Percentiles rank a stretch among this genome's conserved stretches.
phyloP scores from a whole-genome alignment of 92 coral and sea anemone genomes.

The Epizoanthus rinbou region DNA sequence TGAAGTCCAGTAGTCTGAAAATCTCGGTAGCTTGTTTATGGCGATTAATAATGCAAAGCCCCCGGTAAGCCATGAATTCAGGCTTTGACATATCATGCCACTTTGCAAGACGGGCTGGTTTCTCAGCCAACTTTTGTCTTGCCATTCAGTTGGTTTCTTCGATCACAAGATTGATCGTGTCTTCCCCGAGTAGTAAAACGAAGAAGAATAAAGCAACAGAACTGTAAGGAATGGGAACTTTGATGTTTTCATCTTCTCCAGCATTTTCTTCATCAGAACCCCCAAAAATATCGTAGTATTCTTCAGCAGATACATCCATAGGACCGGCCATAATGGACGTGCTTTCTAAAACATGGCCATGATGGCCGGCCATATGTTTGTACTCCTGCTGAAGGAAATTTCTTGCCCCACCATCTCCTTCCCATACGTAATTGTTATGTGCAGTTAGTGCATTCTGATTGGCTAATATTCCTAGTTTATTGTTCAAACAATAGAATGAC shows the following conservation, averaged over 20 bases:
- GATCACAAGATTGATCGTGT: background rate
- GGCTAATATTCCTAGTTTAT: background rate
- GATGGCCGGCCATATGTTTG: background rate
- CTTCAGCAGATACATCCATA: background rate
- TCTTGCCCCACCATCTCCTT: background rate
- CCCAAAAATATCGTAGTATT: background rate
- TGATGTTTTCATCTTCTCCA: background rate
- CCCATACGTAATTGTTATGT: background rate
- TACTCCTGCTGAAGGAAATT: background rate
- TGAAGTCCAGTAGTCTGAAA: background rate
- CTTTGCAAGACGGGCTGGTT: background rate
- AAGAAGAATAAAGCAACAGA: background rate
- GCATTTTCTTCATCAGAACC: background rate
- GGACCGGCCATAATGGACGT: background rate
- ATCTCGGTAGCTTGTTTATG: background rate
- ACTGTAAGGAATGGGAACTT: background rate
- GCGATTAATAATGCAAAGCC: background rate
- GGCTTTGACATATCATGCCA: too few species aligned
- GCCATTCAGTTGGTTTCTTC: background rate
- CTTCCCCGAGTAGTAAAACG: background rate
- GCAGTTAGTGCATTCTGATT: conserved; percentile 21
- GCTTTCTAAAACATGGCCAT: background rate
- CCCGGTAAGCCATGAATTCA: background rate
- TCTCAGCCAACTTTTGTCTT: background rate
- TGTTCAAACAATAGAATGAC: too few species aligned